Conservation (phyloP, 2,888 invertebrate species). For the Carterocephalus palaemon region DNA sequence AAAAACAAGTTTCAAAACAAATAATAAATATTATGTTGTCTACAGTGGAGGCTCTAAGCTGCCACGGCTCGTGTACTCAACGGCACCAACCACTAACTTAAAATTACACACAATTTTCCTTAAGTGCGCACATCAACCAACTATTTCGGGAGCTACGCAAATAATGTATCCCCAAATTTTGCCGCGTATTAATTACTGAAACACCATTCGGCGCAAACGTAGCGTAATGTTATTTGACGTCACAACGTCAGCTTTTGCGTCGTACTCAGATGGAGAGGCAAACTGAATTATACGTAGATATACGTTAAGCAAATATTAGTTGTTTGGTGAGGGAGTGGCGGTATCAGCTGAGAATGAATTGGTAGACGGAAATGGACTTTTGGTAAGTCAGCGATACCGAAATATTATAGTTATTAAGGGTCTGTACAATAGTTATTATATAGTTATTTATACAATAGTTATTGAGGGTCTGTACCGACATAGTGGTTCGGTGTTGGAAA, state of each 20-base stretch:
- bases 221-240: conserved; percentile 20
- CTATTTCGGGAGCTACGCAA: conserved; percentile 4
- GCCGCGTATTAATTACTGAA: conserved; percentile 17
- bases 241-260: conserved; percentile 20
- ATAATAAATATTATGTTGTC: too few species aligned
- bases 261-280: conserved; percentile 11
- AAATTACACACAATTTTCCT: background rate
- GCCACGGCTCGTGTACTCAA: too few species aligned
- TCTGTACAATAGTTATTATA: too few species aligned
- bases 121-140: too few species aligned
- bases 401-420: too few species aligned
- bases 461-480: too few species aligned
- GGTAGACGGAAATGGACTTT: background rate
- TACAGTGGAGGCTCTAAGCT: too few species aligned
- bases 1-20: too few species aligned
- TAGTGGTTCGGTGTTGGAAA: too few species aligned
- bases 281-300: conserved; percentile 19
- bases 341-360: background rate
- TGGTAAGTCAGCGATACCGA: background rate
- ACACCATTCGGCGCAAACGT: conserved; percentile 17
- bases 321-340: conserved; percentile 13
- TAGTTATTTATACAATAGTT: too few species aligned
- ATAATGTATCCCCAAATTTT: conserved; percentile 13
- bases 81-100: too few species aligned
- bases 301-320: conserved; percentile 19